phyloP scores from a whole-genome alignment of 2,888 invertebrate species.

The Amphimallon solstitiale region DNA sequence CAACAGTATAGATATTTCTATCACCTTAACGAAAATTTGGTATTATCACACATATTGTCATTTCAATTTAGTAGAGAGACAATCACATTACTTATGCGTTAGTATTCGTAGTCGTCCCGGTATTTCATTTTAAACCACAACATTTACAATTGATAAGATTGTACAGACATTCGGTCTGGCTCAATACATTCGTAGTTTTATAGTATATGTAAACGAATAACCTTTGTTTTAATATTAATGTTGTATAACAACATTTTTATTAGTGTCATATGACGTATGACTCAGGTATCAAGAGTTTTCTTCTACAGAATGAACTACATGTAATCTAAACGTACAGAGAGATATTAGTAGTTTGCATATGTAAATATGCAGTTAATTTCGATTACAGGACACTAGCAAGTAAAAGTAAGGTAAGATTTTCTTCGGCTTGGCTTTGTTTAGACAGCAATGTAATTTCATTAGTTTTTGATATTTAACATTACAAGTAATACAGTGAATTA shows the following conservation, averaged over 20 bases:
- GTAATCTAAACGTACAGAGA: too few species aligned
- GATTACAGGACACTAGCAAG: too few species aligned
- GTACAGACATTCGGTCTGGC: neutral
- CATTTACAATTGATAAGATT: slow-evolving; percentile 6
- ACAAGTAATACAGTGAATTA: too few species aligned
- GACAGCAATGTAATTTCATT: too few species aligned
- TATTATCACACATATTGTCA: too few species aligned
- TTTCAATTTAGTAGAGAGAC: neutral
- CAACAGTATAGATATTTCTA: too few species aligned
- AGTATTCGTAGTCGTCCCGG: neutral
- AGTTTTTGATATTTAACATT: too few species aligned
- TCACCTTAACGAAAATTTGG: too few species aligned
- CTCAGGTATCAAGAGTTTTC: slow-evolving; percentile 14
- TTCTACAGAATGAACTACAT: neutral
- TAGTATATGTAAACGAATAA: slow-evolving; percentile 4
- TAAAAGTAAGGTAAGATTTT: too few species aligned
- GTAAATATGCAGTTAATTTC: neutral
- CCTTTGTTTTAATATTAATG: slow-evolving; percentile 15
- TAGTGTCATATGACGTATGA: slow-evolving; percentile 33
- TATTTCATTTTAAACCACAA: slow-evolving; percentile 8
- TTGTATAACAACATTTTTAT: neutral
- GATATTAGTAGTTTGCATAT: neutral
- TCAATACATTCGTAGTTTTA: too few species aligned
- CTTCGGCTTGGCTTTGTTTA: too few species aligned
- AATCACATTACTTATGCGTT: neutral